phyloP scores from a whole-genome alignment of 2,113 vertebrate species.

The Tragelaphus strepsiceros region DNA sequence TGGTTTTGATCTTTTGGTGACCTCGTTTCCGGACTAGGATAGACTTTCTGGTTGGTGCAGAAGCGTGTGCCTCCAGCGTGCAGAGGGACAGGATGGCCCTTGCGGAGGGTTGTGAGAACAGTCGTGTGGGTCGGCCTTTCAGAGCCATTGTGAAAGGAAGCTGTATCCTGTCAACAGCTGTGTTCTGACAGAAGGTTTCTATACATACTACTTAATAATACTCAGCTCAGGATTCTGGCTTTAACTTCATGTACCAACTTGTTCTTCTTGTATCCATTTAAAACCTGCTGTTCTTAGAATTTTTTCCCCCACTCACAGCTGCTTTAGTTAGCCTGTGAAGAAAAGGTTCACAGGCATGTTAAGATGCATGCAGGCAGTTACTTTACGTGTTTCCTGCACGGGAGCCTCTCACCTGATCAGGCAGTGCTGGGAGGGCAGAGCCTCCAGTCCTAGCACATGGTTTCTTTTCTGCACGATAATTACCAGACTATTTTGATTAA shows the following conservation, averaged over 20 bases:
- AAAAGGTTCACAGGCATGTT: background rate
- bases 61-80: background rate
- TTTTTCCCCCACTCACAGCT: background rate
- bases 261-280: constrained; percentile 1
- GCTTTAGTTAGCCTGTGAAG: constrained; percentile 35
- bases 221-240: constrained; percentile 6
- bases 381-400: background rate
- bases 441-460: background rate
- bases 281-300: background rate
- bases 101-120: background rate
- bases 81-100: background rate
- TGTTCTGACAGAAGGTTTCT: background rate
- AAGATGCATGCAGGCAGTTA: background rate
- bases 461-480: background rate
- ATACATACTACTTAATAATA: background rate
- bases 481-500: background rate
- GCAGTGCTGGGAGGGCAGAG: background rate
- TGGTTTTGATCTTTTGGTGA: constrained; percentile 13
- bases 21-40: constrained; percentile 7
- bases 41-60: constrained; percentile 23
- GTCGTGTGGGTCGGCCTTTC: background rate
- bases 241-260: constrained; percentile 44
- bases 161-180: background rate
- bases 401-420: background rate
- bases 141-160: background rate